Evolutionary conservation across 2,797 vertebrate genomes (phyloP), one percentile per base, ranked within the genome.

Genomic region (Notolepis coatsorum): DNA sequence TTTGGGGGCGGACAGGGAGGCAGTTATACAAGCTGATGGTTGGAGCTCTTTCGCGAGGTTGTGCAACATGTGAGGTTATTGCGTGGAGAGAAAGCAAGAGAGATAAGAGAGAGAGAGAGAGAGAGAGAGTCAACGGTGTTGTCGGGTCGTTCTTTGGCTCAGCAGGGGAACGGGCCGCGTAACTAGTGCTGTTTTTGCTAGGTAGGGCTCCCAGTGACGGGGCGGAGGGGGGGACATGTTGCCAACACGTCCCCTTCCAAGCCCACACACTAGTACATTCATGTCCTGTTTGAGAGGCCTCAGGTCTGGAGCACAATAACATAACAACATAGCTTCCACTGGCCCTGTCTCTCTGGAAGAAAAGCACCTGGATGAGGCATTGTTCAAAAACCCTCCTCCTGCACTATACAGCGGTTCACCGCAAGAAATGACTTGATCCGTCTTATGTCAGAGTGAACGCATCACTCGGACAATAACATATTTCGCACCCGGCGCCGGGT

Each of bases 131-230:
- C 69, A 61, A 54, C 73, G 81, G 86, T 82, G 81, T 75, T 67
- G 72, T 27, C 46, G 70, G 79, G 73, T 88, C 88, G 65, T 85
- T 92, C 88, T 92, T 92, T 92, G 90, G 90, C 88, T 88, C 87
- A 85, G 83, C 77, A 71, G 68, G 80, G 62, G 66, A 80, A 82
- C 6, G 70, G 82, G 81, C 78, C 85, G 76, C 63, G 62, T 47
- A 68, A 81, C 82, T 82, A 80, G 75, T 82, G 75, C 71, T 73
- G n/a, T n/a, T 67, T 79, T 81, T 75, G 73, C 81, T 67, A 78
- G 69, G 63, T 38, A 65, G 75, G 75, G 75, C 71, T 73, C 77
- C 65, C 66, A 75, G 61, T 65, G 68, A 77, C 77, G 51, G n/a
- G n/a, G 55, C 5, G 25, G 58, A 77, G 68, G 62, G 68, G 62